Percentiles rank a stretch among this genome's conserved stretches.
Conservation (phyloP, 2,113 vertebrate species). For the Indicator indicator region DNA sequence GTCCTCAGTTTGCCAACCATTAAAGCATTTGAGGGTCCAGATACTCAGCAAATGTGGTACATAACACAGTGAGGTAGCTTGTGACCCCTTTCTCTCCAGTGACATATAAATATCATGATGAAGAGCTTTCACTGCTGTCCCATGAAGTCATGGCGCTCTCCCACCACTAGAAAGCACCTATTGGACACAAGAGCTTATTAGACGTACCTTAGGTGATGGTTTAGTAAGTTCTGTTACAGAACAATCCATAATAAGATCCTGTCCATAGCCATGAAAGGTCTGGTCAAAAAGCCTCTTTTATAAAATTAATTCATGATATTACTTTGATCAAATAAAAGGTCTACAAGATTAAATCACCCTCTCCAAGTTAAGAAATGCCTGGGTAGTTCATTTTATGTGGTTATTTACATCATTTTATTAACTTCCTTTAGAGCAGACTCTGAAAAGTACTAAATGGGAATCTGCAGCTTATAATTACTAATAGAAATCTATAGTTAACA, state of each 20-base stretch:
- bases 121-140: background rate
- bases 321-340: background rate
- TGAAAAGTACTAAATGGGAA: background rate
- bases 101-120: accelerated
- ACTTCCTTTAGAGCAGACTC: background rate
- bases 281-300: background rate
- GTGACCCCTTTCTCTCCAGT: background rate
- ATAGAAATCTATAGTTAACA: background rate
- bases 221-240: background rate
- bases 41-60: too few relatives aligned
- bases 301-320: background rate
- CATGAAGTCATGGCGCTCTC: accelerated
- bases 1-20: too few relatives aligned
- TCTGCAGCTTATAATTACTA: background rate
- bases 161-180: background rate
- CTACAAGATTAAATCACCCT: background rate
- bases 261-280: background rate
- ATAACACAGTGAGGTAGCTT: too few relatives aligned
- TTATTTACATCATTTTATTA: background rate
- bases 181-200: background rate
- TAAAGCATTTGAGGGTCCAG: too few relatives aligned
- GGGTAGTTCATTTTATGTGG: background rate
- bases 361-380: background rate
- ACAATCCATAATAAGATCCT: background rate
- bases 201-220: accelerated